A percentile compares a stretch with the other conserved stretches of the same genome.
phyloP scores from a whole-genome alignment of 1,140 invertebrate species.

The Brachionus plicatilis region DNA sequence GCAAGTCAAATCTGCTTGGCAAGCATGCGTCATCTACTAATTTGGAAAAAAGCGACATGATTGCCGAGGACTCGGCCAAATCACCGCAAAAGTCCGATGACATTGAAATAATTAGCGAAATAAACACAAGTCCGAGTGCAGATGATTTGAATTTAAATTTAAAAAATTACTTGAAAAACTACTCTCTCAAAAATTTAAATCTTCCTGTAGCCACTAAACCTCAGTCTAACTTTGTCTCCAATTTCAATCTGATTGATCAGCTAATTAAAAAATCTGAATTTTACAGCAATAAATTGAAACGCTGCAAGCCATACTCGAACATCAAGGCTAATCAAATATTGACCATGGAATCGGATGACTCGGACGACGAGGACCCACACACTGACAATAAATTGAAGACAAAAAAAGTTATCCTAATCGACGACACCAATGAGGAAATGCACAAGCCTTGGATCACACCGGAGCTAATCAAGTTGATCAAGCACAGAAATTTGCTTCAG shows the following conservation, averaged over 20 bases:
- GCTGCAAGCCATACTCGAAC: conserved; percentile 30
- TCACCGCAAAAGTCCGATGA: conserved; percentile 18
- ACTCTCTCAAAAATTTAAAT: conserved; percentile 16
- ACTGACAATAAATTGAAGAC: background rate
- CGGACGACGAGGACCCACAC: background rate
- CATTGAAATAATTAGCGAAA: conserved; percentile 27
- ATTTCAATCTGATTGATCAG: conserved; percentile 8
- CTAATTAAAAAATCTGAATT: conserved; percentile 9
- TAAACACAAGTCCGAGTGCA: background rate
- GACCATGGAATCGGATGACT: background rate
- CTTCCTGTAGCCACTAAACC: conserved; percentile 12
- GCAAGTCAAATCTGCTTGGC: background rate
- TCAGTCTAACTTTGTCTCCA: conserved; percentile 27
- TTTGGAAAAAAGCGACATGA: background rate
- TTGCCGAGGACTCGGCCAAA: background rate
- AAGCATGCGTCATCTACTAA: conserved; percentile 10
- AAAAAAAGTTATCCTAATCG: conserved; percentile 28
- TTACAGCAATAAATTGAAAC: conserved; percentile 29
- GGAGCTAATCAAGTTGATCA: conserved; percentile 29
- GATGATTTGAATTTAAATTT: conserved; percentile 13
- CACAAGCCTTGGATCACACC: conserved; percentile 34
- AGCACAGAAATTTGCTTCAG: conserved; percentile 33
- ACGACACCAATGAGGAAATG: conserved; percentile 32
- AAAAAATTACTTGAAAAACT: conserved; percentile 22
- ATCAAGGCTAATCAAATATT: conserved; percentile 7